Evolutionary conservation across 2,113 vertebrate genomes (phyloP).

Genomic region (Marcusenius ussheri): DNA sequence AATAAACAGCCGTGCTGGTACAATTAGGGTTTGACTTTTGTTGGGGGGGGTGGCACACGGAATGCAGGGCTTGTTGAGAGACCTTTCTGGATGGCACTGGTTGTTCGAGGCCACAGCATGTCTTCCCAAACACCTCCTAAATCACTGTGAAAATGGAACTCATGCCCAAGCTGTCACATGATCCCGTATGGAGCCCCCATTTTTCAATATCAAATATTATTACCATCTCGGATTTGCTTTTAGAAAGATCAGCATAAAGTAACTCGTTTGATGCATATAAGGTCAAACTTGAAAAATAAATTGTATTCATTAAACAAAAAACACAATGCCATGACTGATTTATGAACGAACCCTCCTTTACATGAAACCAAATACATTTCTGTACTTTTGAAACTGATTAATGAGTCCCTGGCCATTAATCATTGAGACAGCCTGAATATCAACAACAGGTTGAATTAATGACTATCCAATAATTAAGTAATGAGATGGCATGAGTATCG

Average conservation of each 20-base stretch:
- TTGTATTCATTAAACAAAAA: slow-evolving; percentile 26
- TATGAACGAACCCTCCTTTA: neutral
- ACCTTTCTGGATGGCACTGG: neutral
- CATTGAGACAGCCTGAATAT: slow-evolving; percentile 13
- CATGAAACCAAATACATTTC: slow-evolving; percentile 8
- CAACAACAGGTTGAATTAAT: slow-evolving; percentile 14
- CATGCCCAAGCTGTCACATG: neutral
- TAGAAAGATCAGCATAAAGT: slow-evolving; percentile 28
- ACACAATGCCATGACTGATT: slow-evolving; percentile 15
- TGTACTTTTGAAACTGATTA: slow-evolving; percentile 16
- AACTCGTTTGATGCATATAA: slow-evolving; percentile 15
- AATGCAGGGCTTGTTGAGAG: neutral
- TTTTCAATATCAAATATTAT: slow-evolving; percentile 21
- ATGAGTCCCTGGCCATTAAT: neutral
- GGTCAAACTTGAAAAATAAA: slow-evolving; percentile 18
- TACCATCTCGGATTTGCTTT: slow-evolving; percentile 25
- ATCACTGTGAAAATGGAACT: neutral
- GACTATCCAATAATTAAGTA: slow-evolving; percentile 13
- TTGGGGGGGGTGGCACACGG: neutral
- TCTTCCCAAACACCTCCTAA: neutral
- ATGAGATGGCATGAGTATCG: neutral
- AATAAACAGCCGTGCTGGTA: slow-evolving; percentile 15
- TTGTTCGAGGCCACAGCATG: neutral
- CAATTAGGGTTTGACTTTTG: neutral
- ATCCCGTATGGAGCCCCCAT: slow-evolving; percentile 18